A percentile compares a stretch with the other conserved stretches of the same genome.
These are phyloP conservation scores for Tineola bisselliella DNA, from an alignment of 2,888 invertebrate genomes.

Conservation along the genomic window DNA sequence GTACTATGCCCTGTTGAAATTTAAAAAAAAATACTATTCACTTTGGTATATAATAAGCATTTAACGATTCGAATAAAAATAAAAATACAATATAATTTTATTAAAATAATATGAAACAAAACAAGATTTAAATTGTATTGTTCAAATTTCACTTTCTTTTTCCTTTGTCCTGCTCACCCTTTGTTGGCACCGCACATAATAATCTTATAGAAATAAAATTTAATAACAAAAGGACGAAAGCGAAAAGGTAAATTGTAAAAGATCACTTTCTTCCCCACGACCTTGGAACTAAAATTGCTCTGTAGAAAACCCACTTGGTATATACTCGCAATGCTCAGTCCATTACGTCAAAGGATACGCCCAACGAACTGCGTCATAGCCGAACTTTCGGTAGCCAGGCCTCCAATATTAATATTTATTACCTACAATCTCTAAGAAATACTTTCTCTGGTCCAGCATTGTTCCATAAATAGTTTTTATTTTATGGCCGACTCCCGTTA, in stretches of 20 bases:
- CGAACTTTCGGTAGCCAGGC: slow-evolving; percentile 35
- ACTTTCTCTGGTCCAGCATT: slow-evolving; percentile 30
- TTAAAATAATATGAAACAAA: not conserved
- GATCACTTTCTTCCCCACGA: slow-evolving; percentile 12
- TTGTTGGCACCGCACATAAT: slow-evolving; percentile 3
- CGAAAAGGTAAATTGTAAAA: slow-evolving; percentile 24
- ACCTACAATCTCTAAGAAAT: slow-evolving; percentile 42
- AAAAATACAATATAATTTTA: too few relatives aligned
- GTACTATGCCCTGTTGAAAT: too few relatives aligned
- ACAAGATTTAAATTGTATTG: not conserved
- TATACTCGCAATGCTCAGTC: slow-evolving; percentile 21
- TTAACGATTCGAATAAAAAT: too few relatives aligned
- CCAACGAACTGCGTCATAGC: slow-evolving; percentile 29
- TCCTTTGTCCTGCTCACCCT: not conserved
- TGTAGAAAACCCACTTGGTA: slow-evolving; percentile 21
- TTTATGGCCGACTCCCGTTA: slow-evolving; percentile 54
- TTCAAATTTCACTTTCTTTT: not conserved
- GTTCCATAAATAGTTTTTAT: slow-evolving; percentile 52
- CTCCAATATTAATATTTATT: slow-evolving; percentile 57
- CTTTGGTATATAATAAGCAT: too few relatives aligned
- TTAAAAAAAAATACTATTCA: too few relatives aligned
- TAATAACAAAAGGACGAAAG: slow-evolving; percentile 10
- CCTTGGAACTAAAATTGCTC: slow-evolving; percentile 11
- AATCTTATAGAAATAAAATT: slow-evolving; percentile 4
- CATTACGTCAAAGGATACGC: slow-evolving; percentile 28